Evolutionary conservation across 2,797 vertebrate genomes (phyloP), one percentile per base, ranked within the genome.

Genomic region (Anisognathus igniventris): DNA sequence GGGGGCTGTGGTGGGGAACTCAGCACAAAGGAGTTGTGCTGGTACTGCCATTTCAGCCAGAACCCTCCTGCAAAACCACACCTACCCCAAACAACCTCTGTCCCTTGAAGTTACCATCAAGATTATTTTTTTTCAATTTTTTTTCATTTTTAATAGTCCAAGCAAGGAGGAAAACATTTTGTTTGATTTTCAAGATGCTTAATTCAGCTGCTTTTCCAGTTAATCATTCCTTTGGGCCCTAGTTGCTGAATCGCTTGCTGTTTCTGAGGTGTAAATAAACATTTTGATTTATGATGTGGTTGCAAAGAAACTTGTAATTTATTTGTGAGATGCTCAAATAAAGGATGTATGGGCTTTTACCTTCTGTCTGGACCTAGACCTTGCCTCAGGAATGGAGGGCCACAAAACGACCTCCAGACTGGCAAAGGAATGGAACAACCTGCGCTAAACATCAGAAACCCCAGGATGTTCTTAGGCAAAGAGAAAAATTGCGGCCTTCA

Each of bases 261-360:
- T 96, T 95, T 94, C 95, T 92, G 94, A 97, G 96, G 95, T 96
- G 93, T 96, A 98, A 97, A 97, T 97, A 96, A 96, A 97, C 80
- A 23, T 97, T 97, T 97, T 96, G 93, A 97, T 97, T 97, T 97
- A 95, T 94, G 96, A 96, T 23, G 87, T 96, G 91, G 96, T 97
- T 96, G 95, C 95, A 96, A 94, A 97, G 85, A 97, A 97, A 96
- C 95, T 93, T 98, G 96, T 97, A 96, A 97, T 96, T 97, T 98
- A 95, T 97, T 97, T 98, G 97, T 97, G 96, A 97, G 96, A 96
- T 95, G 96, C 94, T 97, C 88, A 90, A 96, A 97, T 97, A 97
- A 98, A 98, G 85, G 93, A 95, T 97, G 90, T 94, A 96, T 97
- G 97, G 96, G 96, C 96, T 98, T 97, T 97, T 96, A 92, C 73